Percentiles rank a stretch among this genome's conserved stretches.
phyloP scores from a whole-genome alignment of 2,797 vertebrate genomes.

The Pangasius krempfi region DNA sequence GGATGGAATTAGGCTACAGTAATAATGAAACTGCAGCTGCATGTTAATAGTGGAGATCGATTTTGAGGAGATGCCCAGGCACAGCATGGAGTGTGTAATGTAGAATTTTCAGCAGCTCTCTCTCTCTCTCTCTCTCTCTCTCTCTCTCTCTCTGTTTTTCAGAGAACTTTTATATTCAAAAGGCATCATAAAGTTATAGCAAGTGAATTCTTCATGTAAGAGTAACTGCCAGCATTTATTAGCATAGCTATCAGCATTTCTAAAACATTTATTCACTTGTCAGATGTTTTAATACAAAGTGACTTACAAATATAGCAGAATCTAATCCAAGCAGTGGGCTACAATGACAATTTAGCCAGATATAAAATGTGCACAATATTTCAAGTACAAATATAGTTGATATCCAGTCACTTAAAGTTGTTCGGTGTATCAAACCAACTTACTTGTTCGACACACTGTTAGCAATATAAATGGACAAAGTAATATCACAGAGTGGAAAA shows the following conservation, averaged over 20 bases:
- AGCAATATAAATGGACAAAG: neutral
- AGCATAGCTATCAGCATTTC: neutral
- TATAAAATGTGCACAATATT: neutral
- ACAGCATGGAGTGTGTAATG: conserved; percentile 56
- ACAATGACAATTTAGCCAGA: neutral
- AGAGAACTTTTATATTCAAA: neutral
- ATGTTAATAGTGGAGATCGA: conserved; percentile 79
- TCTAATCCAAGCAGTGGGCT: neutral
- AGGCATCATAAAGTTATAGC: neutral
- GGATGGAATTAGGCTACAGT: conserved; percentile 54
- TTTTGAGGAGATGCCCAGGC: conserved; percentile 76
- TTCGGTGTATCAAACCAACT: neutral
- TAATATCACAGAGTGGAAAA: neutral
- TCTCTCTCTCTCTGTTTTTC: neutral
- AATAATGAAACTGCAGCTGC: conserved; percentile 74
- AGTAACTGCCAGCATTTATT: conserved; percentile 20
- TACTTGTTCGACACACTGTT: neutral
- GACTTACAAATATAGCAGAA: neutral
- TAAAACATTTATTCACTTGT: neutral
- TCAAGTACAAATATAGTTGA: neutral
- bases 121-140: conserved; percentile 11
- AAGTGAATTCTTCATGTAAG: neutral
- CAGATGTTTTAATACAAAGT: neutral
- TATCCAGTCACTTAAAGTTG: neutral
- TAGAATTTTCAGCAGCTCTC: neutral